Conservation (phyloP, 2,113 vertebrate species). For the Planiliza haematocheilus region DNA sequence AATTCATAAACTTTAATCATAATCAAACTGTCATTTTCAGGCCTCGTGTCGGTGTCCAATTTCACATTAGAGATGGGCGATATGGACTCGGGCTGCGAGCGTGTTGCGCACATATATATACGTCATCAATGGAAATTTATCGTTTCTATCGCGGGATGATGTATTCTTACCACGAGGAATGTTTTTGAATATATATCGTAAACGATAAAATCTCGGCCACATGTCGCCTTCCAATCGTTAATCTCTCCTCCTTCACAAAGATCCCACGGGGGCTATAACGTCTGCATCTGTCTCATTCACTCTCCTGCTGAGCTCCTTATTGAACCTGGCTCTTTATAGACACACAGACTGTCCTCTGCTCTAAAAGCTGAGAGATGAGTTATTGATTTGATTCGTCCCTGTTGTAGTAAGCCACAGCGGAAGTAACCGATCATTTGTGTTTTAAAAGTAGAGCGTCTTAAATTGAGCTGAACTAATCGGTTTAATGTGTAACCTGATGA, state of each 20-base stretch:
- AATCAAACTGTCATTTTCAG: background rate
- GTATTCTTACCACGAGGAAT: too few species aligned
- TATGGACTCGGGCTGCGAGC: too few species aligned
- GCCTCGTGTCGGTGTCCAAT: too few species aligned
- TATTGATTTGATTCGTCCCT: constrained; percentile 61
- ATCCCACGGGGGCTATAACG: constrained; percentile 46
- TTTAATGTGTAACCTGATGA: background rate
- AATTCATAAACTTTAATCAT: too few species aligned
- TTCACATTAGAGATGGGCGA: too few species aligned
- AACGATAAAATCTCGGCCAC: constrained; percentile 29
- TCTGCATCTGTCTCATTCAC: constrained; percentile 41
- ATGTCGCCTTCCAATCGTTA: constrained; percentile 22
- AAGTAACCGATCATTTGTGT: constrained; percentile 13
- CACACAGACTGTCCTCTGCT: constrained; percentile 26
- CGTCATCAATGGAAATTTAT: too few species aligned
- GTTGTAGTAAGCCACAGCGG: constrained; percentile 13
- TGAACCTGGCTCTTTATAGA: constrained; percentile 42
- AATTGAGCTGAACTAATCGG: too few species aligned
- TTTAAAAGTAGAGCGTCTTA: too few species aligned
- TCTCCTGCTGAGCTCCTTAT: constrained; percentile 26
- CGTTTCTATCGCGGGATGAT: too few species aligned
- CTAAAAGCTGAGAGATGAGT: constrained; percentile 62
- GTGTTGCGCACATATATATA: too few species aligned
- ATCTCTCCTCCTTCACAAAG: constrained; percentile 37
- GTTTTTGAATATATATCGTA: too few species aligned